Base-by-base conservation (phyloP, 2,797 vertebrate genomes). In the Saguinus oedipus region DNA sequence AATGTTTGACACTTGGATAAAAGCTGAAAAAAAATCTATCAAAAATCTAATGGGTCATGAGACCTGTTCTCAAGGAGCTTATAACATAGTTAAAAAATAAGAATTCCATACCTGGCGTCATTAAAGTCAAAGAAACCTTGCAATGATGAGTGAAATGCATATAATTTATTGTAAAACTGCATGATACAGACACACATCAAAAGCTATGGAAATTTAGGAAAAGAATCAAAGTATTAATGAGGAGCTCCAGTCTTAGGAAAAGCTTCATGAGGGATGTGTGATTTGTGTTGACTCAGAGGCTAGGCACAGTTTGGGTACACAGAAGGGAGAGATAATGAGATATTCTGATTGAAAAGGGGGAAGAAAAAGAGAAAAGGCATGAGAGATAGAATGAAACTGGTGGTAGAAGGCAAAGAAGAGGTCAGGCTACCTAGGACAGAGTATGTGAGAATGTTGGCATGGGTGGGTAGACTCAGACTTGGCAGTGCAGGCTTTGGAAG, bases 1-100 rank as follows among this genome's bases (percentile, higher is more conserved):
- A 90, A 90, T 83, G 46, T 92, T 75, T 95, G 88, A 85, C 88
- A 93, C 33, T 36, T 93, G 53, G 33, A 74, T 93, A 89, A 88
- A 93, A 80, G 50, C n/a, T 88, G 22, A 74, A 86, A 81, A 44
- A 96, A 85, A 89, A 59, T 48, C 33, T 53, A 20, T 68, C 55
- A 27, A 44, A 46, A 84, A 89, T 90, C 36, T 74, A 84, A 78
- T 78, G 17, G 39, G 59, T 26, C 8, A 46, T 68, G 46, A 68
- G 19, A 90, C 15, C 27, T 88, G 33, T 87, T 84, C 33, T 93
- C 64, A 92, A 88, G 74, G 90, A 95, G 57, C 20, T 53, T 95
- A 53, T 14, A 78, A 83, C 53, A n/a, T 42, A 85, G 14, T 83
- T 96, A 78, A 14, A 79, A 93, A 26, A 93, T 68, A 48, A 78